Evolutionary conservation across 92 coral and sea anemone genomes (phyloP).

Genomic region (Epizoanthus rinbou): DNA sequence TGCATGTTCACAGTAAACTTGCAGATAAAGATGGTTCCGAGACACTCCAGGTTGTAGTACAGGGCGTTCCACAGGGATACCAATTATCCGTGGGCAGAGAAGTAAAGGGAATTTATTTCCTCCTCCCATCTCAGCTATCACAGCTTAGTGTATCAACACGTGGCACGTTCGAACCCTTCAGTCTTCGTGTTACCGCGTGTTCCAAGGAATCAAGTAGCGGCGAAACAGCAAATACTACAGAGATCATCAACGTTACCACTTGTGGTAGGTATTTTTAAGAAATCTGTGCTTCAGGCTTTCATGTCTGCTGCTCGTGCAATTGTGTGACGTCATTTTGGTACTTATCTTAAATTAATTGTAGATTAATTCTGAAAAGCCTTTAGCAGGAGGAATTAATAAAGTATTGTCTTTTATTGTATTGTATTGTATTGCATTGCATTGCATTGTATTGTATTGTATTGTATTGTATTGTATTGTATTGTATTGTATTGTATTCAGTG

Average conservation of each 20-base stretch:
- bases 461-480: too few species aligned
- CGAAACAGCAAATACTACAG: slow-evolving; percentile 10
- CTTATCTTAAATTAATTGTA: too few species aligned
- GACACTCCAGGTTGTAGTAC: slow-evolving; percentile 41
- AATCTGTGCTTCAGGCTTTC: too few species aligned
- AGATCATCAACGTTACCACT: not conserved
- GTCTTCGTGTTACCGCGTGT: not conserved
- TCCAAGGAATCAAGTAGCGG: slow-evolving; percentile 7
- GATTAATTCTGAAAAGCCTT: too few species aligned
- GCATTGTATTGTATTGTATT: too few species aligned
- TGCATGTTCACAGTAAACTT: slow-evolving; percentile 40
- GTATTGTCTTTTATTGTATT: too few species aligned
- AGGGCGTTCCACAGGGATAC: slow-evolving; percentile 64
- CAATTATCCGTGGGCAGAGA: slow-evolving; percentile 22
- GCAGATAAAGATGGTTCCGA: slow-evolving; percentile 68
- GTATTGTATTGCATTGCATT: too few species aligned
- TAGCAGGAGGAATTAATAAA: too few species aligned
- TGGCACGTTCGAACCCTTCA: slow-evolving; percentile 2
- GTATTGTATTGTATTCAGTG: too few species aligned
- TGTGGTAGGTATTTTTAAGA: slow-evolving; percentile 24
- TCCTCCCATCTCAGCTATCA: slow-evolving; percentile 13
- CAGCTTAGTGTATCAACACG: not conserved
- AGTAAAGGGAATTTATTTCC: not conserved
- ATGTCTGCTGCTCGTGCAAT: too few species aligned
- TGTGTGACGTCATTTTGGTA: too few species aligned